Conservation (phyloP, 2,888 invertebrate species). For the Mesopsocus fuscifrons region DNA sequence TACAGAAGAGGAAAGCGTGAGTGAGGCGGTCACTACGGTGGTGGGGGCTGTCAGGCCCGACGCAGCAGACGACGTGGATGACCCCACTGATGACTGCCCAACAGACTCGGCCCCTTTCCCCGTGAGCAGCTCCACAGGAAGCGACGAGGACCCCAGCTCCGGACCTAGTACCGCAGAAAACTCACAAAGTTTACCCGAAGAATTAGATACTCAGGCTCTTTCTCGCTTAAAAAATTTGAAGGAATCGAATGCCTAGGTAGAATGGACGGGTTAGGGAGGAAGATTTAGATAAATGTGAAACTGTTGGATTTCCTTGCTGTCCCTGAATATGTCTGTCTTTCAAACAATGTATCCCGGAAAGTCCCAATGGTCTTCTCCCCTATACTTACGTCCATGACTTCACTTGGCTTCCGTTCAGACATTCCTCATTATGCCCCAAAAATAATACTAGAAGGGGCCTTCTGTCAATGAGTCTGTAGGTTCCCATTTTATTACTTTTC, state of each 20-base stretch:
- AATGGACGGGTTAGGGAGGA: no score
- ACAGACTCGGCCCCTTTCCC: constrained; percentile 37
- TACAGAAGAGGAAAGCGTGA: constrained; percentile 12
- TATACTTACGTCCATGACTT: no score
- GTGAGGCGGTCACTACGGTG: constrained; percentile 5
- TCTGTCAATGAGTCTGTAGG: no score
- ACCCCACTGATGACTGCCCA: constrained; percentile 32
- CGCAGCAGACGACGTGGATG: constrained; percentile 21
- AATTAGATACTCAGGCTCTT: constrained; percentile 72
- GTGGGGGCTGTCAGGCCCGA: neutral
- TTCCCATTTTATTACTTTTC: no score
- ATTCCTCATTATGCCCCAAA: no score
- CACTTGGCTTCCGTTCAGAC: no score
- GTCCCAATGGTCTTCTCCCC: no score
- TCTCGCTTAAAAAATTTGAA: constrained; percentile 74
- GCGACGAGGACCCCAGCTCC: constrained; percentile 40
- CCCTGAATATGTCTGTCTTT: no score
- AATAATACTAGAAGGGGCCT: no score
- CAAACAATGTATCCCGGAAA: no score
- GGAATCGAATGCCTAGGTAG: constrained; percentile 68
- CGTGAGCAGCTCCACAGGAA: constrained; percentile 45
- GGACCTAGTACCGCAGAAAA: constrained; percentile 41
- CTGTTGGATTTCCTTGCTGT: no score
- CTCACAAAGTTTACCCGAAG: constrained; percentile 56
- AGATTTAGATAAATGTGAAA: no score